These are phyloP conservation scores for Ceratina japonica DNA, from an alignment of 1,140 invertebrate genomes.

Conservation along the genomic window DNA sequence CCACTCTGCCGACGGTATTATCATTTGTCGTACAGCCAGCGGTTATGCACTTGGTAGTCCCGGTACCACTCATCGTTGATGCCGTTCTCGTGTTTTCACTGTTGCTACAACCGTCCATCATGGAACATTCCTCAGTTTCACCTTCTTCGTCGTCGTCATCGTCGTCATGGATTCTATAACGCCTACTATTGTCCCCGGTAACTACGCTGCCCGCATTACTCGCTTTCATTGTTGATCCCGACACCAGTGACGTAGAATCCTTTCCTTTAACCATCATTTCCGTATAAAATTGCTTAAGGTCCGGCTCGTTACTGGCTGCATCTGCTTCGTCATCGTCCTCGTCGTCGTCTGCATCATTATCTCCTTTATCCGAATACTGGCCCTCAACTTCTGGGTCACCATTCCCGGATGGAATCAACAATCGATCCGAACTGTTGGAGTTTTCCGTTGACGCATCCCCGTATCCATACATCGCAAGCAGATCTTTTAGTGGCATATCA, in stretches of 20 bases:
- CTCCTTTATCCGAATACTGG: conserved; percentile 75
- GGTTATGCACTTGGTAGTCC: conserved; percentile 40
- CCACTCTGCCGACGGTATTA: conserved; percentile 24
- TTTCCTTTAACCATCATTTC: conserved; percentile 81
- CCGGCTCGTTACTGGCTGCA: conserved; percentile 72
- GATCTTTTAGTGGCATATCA: conserved; percentile 96
- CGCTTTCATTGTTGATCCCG: conserved; percentile 57
- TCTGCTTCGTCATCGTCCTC: conserved; percentile 76
- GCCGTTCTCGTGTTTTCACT: conserved; percentile 40
- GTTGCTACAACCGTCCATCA: conserved; percentile 41
- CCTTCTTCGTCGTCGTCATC: conserved; percentile 64
- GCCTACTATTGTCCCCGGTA: conserved; percentile 38
- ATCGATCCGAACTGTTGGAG: conserved; percentile 72
- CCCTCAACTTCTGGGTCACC: conserved; percentile 68
- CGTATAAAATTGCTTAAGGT: conserved; percentile 79
- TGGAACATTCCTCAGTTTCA: conserved; percentile 58
- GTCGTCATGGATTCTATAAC: conserved; percentile 55
- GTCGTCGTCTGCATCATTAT: conserved; percentile 76
- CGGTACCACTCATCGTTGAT: conserved; percentile 20
- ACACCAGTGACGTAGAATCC: conserved; percentile 68
- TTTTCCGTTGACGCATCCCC: conserved; percentile 75
- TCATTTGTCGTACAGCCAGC: conserved; percentile 27
- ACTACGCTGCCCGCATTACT: conserved; percentile 47
- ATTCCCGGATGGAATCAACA: conserved; percentile 66
- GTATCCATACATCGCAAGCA: conserved; percentile 93